phyloP scores from a whole-genome alignment of 2,797 vertebrate species.

The Sphenodon punctatus region DNA sequence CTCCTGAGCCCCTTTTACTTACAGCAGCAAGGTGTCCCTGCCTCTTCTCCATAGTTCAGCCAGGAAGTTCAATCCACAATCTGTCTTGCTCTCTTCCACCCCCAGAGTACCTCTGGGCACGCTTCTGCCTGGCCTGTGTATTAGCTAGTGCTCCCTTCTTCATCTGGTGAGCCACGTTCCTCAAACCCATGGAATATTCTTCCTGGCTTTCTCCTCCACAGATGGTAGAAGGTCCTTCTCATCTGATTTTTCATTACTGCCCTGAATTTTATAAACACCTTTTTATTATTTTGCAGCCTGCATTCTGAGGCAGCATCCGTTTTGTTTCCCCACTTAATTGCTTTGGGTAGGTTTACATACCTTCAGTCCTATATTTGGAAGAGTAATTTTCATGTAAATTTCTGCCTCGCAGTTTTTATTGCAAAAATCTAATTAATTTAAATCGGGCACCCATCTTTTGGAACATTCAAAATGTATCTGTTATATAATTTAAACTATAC shows the following conservation, averaged over 20 bases:
- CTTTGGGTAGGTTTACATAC: constrained; percentile 13
- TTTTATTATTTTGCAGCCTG: constrained; percentile 12
- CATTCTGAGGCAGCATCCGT: constrained; percentile 13
- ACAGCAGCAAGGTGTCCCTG: background rate
- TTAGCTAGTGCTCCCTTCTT: background rate
- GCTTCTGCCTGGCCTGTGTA: background rate
- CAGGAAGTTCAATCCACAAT: background rate
- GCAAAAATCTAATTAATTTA: constrained; percentile 61
- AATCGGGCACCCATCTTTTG: constrained; percentile 42
- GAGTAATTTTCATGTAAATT: constrained; percentile 47
- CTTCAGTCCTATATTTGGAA: constrained; percentile 20
- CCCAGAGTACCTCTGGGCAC: no score
- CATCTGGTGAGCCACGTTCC: background rate
- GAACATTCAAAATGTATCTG: constrained; percentile 57
- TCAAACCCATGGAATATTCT: background rate
- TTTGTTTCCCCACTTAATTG: constrained; percentile 33
- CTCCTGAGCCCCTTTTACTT: background rate
- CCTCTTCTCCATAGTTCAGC: background rate
- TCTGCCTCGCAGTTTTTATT: constrained; percentile 43
- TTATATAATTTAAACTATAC: constrained; percentile 56
- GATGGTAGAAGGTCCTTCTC: constrained; percentile 3
- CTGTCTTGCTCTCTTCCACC: background rate
- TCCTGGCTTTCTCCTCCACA: background rate
- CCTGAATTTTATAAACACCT: constrained; percentile 24
- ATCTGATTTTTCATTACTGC: background rate